These are phyloP conservation scores for Meiosimyza platycephala DNA, from an alignment of 2,888 invertebrate species.

Conservation along the genomic window DNA sequence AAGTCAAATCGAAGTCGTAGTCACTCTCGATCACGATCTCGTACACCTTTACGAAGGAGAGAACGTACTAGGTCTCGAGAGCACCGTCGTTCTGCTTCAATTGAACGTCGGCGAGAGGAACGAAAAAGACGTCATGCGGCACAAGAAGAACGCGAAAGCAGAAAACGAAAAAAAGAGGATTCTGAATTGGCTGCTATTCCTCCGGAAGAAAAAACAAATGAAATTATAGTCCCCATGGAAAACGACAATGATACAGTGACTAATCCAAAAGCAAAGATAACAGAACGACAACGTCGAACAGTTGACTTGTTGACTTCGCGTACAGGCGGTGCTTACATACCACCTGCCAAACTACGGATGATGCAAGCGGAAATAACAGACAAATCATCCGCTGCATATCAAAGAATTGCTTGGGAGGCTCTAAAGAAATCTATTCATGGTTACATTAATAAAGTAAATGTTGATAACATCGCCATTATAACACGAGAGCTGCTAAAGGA, in stretches of 20 bases:
- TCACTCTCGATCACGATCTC: slow-evolving; percentile 29
- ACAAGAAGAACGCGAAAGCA: slow-evolving; percentile 52
- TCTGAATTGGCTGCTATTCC: slow-evolving; percentile 22
- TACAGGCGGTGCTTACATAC: slow-evolving; percentile 97
- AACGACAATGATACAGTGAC: slow-evolving; percentile 53
- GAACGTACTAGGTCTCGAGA: not conserved
- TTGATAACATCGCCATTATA: slow-evolving; percentile 91
- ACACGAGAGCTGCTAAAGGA: slow-evolving; percentile 92
- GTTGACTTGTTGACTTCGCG: slow-evolving; percentile 81
- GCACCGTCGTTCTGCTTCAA: slow-evolving; percentile 53
- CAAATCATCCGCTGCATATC: slow-evolving; percentile 94
- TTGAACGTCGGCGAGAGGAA: slow-evolving; percentile 57
- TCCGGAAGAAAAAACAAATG: slow-evolving; percentile 1
- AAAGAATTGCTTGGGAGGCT: slow-evolving; percentile 98
- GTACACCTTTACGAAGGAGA: slow-evolving; percentile 28
- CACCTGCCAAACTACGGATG: slow-evolving; percentile 93
- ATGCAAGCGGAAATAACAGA: slow-evolving; percentile 97
- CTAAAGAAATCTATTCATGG: slow-evolving; percentile 98
- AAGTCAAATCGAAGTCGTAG: slow-evolving; percentile 5
- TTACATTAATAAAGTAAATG: slow-evolving; percentile 97
- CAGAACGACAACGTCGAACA: slow-evolving; percentile 63
- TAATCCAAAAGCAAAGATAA: slow-evolving; percentile 60
- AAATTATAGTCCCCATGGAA: slow-evolving; percentile 38
- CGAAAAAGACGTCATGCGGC: slow-evolving; percentile 58
- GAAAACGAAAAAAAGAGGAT: slow-evolving; percentile 44